phyloP scores from a whole-genome alignment of 1,140 invertebrate species.

The Samia ricini region DNA sequence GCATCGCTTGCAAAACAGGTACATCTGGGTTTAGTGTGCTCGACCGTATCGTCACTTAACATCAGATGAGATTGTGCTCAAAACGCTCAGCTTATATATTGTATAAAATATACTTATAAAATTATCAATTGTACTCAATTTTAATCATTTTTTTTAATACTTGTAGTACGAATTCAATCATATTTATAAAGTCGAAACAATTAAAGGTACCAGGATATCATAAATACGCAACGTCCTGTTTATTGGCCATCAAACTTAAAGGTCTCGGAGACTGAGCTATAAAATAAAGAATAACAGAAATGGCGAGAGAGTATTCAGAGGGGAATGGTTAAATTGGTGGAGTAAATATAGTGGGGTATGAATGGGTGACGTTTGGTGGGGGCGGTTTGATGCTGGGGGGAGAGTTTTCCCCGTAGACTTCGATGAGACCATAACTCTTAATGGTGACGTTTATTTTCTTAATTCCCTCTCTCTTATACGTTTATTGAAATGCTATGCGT shows the following conservation, averaged over 20 bases:
- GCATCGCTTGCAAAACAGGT: no score
- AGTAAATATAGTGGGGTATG: constrained; percentile 21
- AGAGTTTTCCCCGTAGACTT: constrained; percentile 33
- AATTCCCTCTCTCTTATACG: no score
- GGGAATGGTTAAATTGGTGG: constrained; percentile 34
- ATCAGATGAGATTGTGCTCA: no score
- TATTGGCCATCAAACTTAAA: background rate
- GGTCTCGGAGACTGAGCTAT: background rate
- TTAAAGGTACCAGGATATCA: background rate
- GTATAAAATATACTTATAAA: no score
- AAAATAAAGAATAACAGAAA: constrained; percentile 8
- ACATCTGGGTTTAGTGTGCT: no score
- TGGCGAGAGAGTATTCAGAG: constrained; percentile 12
- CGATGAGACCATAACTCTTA: background rate
- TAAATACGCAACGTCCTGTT: background rate
- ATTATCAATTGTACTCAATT: no score
- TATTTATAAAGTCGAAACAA: no score
- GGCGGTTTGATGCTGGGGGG: constrained; percentile 14
- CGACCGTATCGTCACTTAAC: no score
- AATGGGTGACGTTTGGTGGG: constrained; percentile 36
- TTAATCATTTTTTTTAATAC: no score
- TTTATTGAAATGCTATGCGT: no score
- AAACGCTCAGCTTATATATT: no score
- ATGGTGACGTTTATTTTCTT: background rate
- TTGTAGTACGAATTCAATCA: no score